These are phyloP conservation scores for Mungos mungo DNA, from an alignment of 2,113 vertebrate genomes.

Conservation along the genomic window DNA sequence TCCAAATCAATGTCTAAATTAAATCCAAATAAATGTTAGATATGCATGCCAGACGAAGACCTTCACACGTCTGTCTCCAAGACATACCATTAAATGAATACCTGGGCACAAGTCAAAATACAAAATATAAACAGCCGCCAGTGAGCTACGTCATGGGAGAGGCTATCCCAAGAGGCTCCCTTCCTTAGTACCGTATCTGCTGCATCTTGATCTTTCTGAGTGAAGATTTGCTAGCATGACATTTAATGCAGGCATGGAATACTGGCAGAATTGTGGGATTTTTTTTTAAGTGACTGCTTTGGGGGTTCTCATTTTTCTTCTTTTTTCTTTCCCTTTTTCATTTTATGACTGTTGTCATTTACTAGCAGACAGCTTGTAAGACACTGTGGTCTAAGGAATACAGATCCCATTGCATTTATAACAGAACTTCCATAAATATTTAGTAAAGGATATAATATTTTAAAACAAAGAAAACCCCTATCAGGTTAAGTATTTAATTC, in stretches of 20 bases:
- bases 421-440: slow-evolving; percentile 62
- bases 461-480: slow-evolving; percentile 26
- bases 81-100: not conserved
- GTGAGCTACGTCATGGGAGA: slow-evolving; percentile 25
- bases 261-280: not conserved
- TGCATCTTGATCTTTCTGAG: slow-evolving; percentile 14
- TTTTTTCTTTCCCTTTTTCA: not conserved
- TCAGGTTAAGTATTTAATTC: slow-evolving; percentile 61
- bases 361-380: not conserved
- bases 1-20: slow-evolving; percentile 6
- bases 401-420: not conserved
- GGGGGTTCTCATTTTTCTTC: not conserved
- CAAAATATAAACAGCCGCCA: slow-evolving; percentile 57
- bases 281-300: not conserved
- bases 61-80: slow-evolving; percentile 24
- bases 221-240: slow-evolving; percentile 2
- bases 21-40: slow-evolving; percentile 43
- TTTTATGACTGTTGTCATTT: not conserved
- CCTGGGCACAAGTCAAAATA: not conserved
- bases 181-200: not conserved
- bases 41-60: slow-evolving; percentile 64
- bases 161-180: not conserved
- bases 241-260: slow-evolving; percentile 22
- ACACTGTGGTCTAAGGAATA: not conserved
- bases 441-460: slow-evolving; percentile 50